Percentiles rank a stretch among this genome's conserved stretches.
Conservation (phyloP, 1,140 invertebrate species). For the Acromyrmex charruanus region DNA sequence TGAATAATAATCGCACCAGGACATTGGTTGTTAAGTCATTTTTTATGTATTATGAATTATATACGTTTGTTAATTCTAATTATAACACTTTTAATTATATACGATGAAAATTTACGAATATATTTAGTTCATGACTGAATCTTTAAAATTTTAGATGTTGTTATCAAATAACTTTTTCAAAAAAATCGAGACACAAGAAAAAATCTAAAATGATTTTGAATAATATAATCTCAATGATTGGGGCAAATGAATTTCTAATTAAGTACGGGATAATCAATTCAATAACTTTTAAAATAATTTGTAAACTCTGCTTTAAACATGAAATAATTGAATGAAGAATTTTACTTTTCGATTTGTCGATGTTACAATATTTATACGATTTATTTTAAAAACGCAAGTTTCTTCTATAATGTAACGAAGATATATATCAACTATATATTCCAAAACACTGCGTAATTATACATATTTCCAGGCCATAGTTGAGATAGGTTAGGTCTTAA, state of each 20-base stretch:
- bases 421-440: constrained; percentile 14
- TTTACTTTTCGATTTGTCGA: not conserved
- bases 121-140: not conserved
- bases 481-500: constrained; percentile 66
- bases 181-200: not conserved
- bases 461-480: constrained; percentile 32
- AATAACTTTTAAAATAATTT: not conserved
- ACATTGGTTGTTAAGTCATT: not conserved
- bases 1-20: not conserved
- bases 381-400: not conserved
- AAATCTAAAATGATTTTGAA: not conserved
- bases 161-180: not conserved
- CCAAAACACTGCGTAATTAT: constrained; percentile 22
- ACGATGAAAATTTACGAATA: not conserved
- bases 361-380: not conserved
- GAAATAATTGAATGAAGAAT: not conserved
- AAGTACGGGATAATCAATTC: not conserved
- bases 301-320: not conserved
- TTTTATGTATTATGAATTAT: not conserved
- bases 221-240: not conserved
- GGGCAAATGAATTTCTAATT: not conserved
- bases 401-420: not conserved
- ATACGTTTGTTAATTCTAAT: not conserved
- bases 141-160: not conserved
- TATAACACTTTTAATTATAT: not conserved